Base-by-base conservation (phyloP, 2,888 invertebrate genomes). In the Aquatica leii region DNA sequence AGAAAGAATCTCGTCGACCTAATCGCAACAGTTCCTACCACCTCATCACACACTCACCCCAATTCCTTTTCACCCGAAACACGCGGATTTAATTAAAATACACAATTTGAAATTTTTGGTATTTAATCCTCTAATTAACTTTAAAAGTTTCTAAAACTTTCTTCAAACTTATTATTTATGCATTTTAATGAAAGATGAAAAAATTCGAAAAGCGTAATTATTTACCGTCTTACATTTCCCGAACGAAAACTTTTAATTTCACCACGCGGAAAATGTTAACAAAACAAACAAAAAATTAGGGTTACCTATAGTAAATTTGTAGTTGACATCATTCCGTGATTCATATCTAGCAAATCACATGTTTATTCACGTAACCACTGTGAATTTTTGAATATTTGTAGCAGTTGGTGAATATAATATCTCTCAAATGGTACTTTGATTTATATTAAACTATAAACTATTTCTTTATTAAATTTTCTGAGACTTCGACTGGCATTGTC, bases 141-240 rank as follows among this genome's bases (percentile, higher is more conserved):
- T 46, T 46, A 17, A 46, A 46, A 46, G 46, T 46, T 46, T 20
- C 17, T 1, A 46, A 46, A 46, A 3, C 18, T 46, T 18, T 18
- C 46, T 17, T 17, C 41, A 46, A 24, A 24, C 18, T 46, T 46
- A 46, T 46, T 46, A 46, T 46, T 46, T 46, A 46, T 46, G 46
- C 46, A 46, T 46, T 46, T 20, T 46, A 11, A 11, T 17, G 4
- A 46, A 37, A n/a, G 18, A 46, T 46, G 46, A 46, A 46, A 46
- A 46, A 20, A 20, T 1, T 20, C 1, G 6, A 6, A 46, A 20
- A 11, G 20, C 24, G 24, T 24, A 24, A 24, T 24, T 24, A 24
- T 24, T 24, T 24, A 24, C 24, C 24, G 24, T 24, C 6, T 24
- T 4, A 24, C 6, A 6, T 24, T 24, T 24, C 6, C 24, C 6